Base-by-base conservation (phyloP, 2,113 vertebrate genomes). In the chimpanzee (Pan troglodytes) region DNA sequence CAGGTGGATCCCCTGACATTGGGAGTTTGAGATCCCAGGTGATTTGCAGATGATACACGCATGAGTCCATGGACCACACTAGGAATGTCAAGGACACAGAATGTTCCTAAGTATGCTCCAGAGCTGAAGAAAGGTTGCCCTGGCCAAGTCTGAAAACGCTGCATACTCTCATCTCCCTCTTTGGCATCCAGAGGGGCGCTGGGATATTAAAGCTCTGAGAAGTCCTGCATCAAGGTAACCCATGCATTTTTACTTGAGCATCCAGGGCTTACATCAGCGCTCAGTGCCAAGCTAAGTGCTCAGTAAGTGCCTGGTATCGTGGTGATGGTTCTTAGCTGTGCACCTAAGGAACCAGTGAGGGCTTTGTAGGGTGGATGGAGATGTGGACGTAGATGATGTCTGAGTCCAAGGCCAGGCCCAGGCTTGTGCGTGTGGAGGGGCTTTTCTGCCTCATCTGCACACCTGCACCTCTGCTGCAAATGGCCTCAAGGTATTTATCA, bases 41-140 rank as follows among this genome's bases (percentile, higher is more conserved):
- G 38, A 16, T 12, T 22, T 25, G 0, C 0, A 3, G 43, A 12
- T 59, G 45, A 81, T 4, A 27, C 8, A 30, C 27, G 32, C 7
- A 1, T 11, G 20, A 27, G 52, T 32, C 17, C 55, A 18, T 2
- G 4, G 12, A n/a, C 32, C 40, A 17, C 14, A 18, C 11, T 8
- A 17, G 0, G 22, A 67, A 10, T 9, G 27, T 45, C 50, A 64
- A 81, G 83, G 73, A 40, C 61, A n/a, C 22, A 20, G 45, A 13
- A 32, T 11, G 10, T 20, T 73, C n/a, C 82, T 27, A 30, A 48
- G 38, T 2, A 0, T 32, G 48, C 50, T 73, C 91, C 43, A 0
- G 32, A 52, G 32, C n/a, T 35, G 40, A 57, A 38, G 67, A 68
- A 25, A 50, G 59, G 18, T 38, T 52, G 89, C 57, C 35, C 88